Percentiles rank a stretch among this genome's conserved stretches.
Conservation (phyloP, 1,140 invertebrate genomes). For the Archegozetes longisetosus region DNA sequence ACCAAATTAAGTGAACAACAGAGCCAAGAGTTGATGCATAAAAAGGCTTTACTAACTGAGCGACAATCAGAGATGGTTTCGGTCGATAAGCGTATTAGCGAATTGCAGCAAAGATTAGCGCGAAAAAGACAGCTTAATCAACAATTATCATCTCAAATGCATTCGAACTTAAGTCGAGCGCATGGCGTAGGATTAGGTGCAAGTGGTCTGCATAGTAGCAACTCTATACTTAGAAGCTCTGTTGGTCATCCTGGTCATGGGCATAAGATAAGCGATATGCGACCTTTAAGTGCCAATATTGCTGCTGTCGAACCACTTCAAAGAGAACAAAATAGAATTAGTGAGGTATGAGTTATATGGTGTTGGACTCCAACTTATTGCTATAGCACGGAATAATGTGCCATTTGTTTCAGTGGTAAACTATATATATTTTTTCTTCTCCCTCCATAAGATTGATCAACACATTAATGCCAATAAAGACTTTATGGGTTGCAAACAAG, state of each 20-base stretch:
- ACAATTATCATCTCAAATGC: slow-evolving; percentile 58
- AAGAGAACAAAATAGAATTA: no score
- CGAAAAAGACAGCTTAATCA: slow-evolving; percentile 68
- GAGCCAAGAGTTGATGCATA: slow-evolving; percentile 63
- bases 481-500: slow-evolving; percentile 54
- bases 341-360: no score
- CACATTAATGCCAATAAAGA: slow-evolving; percentile 14
- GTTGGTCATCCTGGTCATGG: slow-evolving; percentile 6
- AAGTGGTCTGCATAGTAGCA: slow-evolving; percentile 16
- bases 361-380: no score
- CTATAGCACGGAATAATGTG: no score
- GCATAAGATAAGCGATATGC: slow-evolving; percentile 4
- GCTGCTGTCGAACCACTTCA: slow-evolving; percentile 79
- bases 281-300: slow-evolving; percentile 32
- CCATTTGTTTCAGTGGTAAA: no score
- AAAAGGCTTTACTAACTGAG: slow-evolving; percentile 64
- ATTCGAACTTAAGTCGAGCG: slow-evolving; percentile 24
- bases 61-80: slow-evolving; percentile 72
- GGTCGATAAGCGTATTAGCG: slow-evolving; percentile 80
- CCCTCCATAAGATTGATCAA: background rate
- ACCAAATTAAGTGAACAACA: slow-evolving; percentile 91
- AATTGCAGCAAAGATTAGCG: slow-evolving; percentile 74
- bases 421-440: background rate
- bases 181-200: slow-evolving; percentile 22
- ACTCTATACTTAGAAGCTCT: slow-evolving; percentile 7